Conservation (phyloP, 2,113 vertebrate genomes). For the Hyla sarda region DNA sequence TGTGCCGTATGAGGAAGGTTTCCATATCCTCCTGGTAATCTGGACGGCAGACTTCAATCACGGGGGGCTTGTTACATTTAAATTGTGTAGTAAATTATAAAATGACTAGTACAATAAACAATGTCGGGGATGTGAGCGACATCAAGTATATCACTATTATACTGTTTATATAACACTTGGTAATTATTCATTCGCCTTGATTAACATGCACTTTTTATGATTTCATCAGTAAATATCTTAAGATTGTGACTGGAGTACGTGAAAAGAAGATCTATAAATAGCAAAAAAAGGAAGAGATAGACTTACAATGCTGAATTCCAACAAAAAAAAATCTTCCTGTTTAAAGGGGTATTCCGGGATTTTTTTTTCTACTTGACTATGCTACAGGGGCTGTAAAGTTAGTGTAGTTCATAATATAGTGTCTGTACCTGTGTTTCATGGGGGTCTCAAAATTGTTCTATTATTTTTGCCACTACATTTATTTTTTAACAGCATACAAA, state of each 20-base stretch:
- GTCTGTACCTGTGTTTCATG: too few species aligned
- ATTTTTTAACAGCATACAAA: too few species aligned
- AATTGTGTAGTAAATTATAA: slow-evolving; percentile 9
- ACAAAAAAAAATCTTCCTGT: neutral
- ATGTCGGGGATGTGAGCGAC: slow-evolving; percentile 15
- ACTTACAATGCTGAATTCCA: neutral
- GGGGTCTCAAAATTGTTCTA: too few species aligned
- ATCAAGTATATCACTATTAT: slow-evolving; percentile 40
- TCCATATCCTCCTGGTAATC: slow-evolving; percentile 1
- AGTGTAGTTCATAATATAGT: too few species aligned
- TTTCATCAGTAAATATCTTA: slow-evolving; percentile 13
- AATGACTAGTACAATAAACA: slow-evolving; percentile 18
- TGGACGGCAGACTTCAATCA: neutral
- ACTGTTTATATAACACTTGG: slow-evolving; percentile 22
- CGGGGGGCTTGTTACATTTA: neutral
- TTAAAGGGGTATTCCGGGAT: too few species aligned
- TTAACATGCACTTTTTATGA: neutral
- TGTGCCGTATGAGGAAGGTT: neutral
- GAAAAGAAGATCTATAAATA: neutral
- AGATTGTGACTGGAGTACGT: neutral
- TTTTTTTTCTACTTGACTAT: too few species aligned
- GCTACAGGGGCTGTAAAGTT: too few species aligned
- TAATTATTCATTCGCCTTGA: slow-evolving; percentile 14
- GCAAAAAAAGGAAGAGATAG: neutral
- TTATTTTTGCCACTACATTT: too few species aligned